Percentiles rank a stretch among this genome's conserved stretches.
phyloP scores from a whole-genome alignment of 2,888 invertebrate genomes.

The Allacma fusca region DNA sequence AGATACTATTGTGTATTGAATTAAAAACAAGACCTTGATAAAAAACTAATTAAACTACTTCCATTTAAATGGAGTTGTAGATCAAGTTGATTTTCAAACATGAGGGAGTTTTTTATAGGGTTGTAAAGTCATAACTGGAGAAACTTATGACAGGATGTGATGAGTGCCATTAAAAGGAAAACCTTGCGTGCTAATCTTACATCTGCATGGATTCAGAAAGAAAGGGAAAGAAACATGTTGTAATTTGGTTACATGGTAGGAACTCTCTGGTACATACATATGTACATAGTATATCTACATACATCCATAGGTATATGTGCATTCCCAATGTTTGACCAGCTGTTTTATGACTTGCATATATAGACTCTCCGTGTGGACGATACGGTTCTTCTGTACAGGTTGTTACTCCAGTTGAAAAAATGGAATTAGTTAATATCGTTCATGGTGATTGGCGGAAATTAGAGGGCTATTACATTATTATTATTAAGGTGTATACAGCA shows the following conservation, averaged over 20 bases:
- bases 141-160: not conserved
- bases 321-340: not conserved
- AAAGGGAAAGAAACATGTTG: not conserved
- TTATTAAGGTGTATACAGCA: slow-evolving; percentile 13
- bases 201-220: not conserved
- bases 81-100: too few species aligned
- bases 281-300: not conserved
- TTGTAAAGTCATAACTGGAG: not conserved
- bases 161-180: not conserved
- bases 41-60: too few species aligned
- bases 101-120: too few species aligned
- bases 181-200: not conserved
- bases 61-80: too few species aligned
- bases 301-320: not conserved
- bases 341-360: too few species aligned
- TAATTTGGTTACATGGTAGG: not conserved
- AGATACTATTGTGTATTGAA: too few species aligned
- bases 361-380: too few species aligned
- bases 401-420: too few species aligned
- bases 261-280: not conserved
- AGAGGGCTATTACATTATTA: slow-evolving; percentile 22
- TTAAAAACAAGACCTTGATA: too few species aligned
- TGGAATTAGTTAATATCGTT: slow-evolving; percentile 17
- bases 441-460: slow-evolving; percentile 42
- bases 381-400: too few species aligned